phyloP scores from a whole-genome alignment of 2,888 invertebrate genomes.

The Catocala nupta region DNA sequence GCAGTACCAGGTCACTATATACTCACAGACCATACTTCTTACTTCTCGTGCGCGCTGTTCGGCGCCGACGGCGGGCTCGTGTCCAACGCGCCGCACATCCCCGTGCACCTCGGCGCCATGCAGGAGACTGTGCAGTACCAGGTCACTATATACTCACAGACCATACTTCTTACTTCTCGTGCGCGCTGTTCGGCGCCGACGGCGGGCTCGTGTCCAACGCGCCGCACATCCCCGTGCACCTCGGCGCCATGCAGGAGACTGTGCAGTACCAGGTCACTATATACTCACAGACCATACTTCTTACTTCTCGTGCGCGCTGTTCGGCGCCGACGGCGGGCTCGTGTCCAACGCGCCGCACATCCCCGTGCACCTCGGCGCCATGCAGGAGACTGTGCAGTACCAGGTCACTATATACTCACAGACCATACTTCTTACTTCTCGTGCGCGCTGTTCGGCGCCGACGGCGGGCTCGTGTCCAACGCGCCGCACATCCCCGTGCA shows the following conservation, averaged over 20 bases:
- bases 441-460: constrained; percentile 98
- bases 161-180: constrained; percentile 92
- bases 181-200: constrained; percentile 98
- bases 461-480: constrained; percentile 99
- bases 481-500: constrained; percentile 99
- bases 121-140: constrained; percentile 97
- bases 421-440: constrained; percentile 90
- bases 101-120: constrained; percentile 98
- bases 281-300: neutral
- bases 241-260: constrained; percentile 98
- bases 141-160: constrained; percentile 66
- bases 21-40: neutral
- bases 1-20: constrained; percentile 90
- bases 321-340: constrained; percentile 98
- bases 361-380: constrained; percentile 97
- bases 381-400: constrained; percentile 98
- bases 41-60: constrained; percentile 99
- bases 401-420: constrained; percentile 83
- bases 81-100: constrained; percentile 99
- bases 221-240: constrained; percentile 98
- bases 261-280: constrained; percentile 93
- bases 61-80: constrained; percentile 98
- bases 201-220: constrained; percentile 99
- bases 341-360: constrained; percentile 99
- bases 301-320: constrained; percentile 98